These are phyloP conservation scores for Alsophila aescularia DNA, from an alignment of 2,888 invertebrate genomes.

Conservation along the genomic window DNA sequence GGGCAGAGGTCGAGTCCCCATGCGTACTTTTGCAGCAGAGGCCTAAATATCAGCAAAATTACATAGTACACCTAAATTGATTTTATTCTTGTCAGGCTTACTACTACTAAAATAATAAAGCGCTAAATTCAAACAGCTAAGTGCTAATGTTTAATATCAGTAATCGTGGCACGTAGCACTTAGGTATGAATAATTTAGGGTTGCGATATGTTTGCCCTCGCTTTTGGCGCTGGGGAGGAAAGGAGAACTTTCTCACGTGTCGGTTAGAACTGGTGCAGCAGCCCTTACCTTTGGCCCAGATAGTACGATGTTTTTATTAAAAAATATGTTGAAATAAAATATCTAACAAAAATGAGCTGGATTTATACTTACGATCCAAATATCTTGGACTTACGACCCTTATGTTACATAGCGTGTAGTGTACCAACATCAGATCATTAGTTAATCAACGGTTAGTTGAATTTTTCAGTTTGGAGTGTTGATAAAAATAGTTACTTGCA, in stretches of 20 bases:
- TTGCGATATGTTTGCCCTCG: conserved; percentile 37
- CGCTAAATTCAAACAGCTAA: conserved; percentile 40
- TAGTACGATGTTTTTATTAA: not conserved
- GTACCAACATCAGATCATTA: too few species aligned
- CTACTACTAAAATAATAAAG: conserved; percentile 20
- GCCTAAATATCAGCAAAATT: too few species aligned
- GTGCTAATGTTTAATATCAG: conserved; percentile 44
- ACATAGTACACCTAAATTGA: not conserved
- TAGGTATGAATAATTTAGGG: conserved; percentile 51
- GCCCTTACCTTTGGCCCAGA: conserved; percentile 17
- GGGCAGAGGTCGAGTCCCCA: too few species aligned
- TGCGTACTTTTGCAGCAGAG: too few species aligned
- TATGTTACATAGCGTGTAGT: too few species aligned
- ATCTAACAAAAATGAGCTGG: too few species aligned
- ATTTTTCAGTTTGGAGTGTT: too few species aligned
- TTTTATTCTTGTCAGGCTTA: not conserved
- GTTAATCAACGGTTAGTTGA: too few species aligned
- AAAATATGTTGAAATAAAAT: too few species aligned
- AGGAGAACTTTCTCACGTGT: conserved; percentile 36
- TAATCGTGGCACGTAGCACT: conserved; percentile 44
- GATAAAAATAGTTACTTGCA: too few species aligned
- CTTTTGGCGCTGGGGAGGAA: conserved; percentile 33
- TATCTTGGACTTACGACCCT: too few species aligned
- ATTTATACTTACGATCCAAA: too few species aligned
- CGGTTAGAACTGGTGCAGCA: conserved; percentile 23